These are phyloP conservation scores for Polyodon spathula DNA, from an alignment of 2,113 vertebrate genomes.

Conservation along the genomic window DNA sequence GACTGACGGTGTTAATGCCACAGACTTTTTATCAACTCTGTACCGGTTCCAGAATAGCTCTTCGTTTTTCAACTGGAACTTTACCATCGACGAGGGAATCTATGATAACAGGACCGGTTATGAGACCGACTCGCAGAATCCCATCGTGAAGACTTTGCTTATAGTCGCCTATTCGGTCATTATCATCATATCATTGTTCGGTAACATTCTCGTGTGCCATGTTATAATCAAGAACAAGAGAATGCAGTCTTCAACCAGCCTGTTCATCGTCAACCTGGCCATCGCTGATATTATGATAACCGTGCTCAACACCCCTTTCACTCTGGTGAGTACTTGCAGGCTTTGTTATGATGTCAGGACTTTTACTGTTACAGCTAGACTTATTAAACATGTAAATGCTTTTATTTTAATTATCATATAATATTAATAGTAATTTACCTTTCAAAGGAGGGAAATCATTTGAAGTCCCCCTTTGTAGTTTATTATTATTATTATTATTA, in stretches of 20 bases:
- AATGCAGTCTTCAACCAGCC: conserved; percentile 56
- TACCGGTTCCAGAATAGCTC: conserved; percentile 38
- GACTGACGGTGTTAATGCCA: conserved; percentile 8
- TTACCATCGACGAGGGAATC: conserved; percentile 46
- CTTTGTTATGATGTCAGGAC: too few relatives aligned
- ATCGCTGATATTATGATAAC: conserved; percentile 63
- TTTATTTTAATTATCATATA: too few relatives aligned
- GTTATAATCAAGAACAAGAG: conserved; percentile 61
- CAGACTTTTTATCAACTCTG: conserved; percentile 33
- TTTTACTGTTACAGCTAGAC: too few relatives aligned
- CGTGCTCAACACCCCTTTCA: conserved; percentile 64
- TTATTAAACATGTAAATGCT: too few relatives aligned
- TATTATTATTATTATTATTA: too few relatives aligned
- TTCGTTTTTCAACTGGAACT: conserved; percentile 36
- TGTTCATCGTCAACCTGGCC: conserved; percentile 64
- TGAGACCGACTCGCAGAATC: conserved; percentile 46
- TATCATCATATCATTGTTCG: conserved; percentile 60
- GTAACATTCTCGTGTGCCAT: conserved; percentile 62
- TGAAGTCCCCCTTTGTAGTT: too few relatives aligned
- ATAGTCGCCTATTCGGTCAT: conserved; percentile 56
- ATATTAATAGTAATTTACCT: too few relatives aligned
- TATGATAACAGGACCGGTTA: conserved; percentile 34
- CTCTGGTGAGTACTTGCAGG: conserved; percentile 48
- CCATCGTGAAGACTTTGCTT: conserved; percentile 42
- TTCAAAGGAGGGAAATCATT: too few relatives aligned